These are phyloP conservation scores for Okapia johnstoni DNA, from an alignment of 2,113 vertebrate species.

Conservation along the genomic window DNA sequence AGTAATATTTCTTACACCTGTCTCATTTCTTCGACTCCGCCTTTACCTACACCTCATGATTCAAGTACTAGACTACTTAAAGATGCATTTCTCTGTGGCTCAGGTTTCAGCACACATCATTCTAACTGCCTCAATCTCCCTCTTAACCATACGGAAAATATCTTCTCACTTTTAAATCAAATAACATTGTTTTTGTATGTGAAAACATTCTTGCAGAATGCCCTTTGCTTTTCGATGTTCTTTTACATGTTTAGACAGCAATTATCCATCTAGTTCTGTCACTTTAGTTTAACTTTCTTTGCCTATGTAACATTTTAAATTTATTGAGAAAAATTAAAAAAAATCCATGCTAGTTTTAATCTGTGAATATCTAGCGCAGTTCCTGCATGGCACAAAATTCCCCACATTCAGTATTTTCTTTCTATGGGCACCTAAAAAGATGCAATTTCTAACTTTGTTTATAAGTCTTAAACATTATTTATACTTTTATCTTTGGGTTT, in stretches of 20 bases:
- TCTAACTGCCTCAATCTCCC: not conserved
- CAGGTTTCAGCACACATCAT: not conserved
- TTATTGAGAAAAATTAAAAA: not conserved
- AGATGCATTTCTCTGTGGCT: not conserved
- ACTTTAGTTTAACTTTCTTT: not conserved
- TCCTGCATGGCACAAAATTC: not conserved
- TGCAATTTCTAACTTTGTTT: not conserved
- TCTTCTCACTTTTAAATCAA: not conserved
- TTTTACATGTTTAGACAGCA: not conserved
- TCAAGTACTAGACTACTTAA: not conserved
- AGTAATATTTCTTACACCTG: not conserved
- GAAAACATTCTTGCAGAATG: not conserved
- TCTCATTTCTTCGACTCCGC: not conserved
- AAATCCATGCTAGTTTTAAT: not conserved
- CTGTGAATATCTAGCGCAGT: not conserved
- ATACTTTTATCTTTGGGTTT: not conserved
- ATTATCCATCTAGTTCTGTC: not conserved
- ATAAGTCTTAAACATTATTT: not conserved
- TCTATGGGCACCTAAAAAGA: not conserved
- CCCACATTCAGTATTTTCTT: not conserved
- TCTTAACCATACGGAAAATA: not conserved
- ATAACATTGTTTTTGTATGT: not conserved
- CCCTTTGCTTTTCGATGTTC: not conserved
- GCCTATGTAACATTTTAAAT: not conserved
- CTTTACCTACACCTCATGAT: not conserved